Evolutionary conservation across 2,113 vertebrate species (phyloP), one percentile per base, ranked within the genome.

Genomic region (Cyprinodon variegatus): DNA sequence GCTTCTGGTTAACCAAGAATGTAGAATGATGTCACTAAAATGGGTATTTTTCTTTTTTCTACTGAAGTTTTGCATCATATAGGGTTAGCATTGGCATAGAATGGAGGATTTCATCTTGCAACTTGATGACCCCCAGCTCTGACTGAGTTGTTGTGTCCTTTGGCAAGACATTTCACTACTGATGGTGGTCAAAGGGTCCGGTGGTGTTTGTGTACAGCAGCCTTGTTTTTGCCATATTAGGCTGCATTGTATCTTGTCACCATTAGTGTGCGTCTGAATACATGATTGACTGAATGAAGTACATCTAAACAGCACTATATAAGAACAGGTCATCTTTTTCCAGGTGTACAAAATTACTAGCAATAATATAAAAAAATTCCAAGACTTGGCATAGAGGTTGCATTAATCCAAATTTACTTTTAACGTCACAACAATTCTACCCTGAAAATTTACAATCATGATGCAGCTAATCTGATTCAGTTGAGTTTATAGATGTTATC

Each of bases 1-100:
- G 15, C 68, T 64, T 68, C 22, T 72, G 78, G 70, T 78, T 74
- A 64, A 71, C 61, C 48, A 29, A 71, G 72, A 11, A 14, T 73
- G 53, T 15, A 67, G 63, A 20, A 29, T 83, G 77, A 74, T 63
- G 72, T 65, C 43, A 41, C 14, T 46, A 36, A 64, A 57, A 72
- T 41, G 17, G 69, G 36, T 61, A 20, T 43, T 36, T 61, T 12
- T 66, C 7, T 38, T 76, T 0, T 61, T 45, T 65, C 2, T 10
- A 50, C 8, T 65, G 11, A 64, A 76, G 74, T 63, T 3, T 15
- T 45, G 37, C 72, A 59, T 2, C 60, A 4, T 40, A 43, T 70
- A 22, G 29, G 4, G 65, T 43, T n/a, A 10, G 1, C 29, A 29
- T 29, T 29, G 29, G 29, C 29, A 29, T 29, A 29, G 29, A 29